Evolutionary conservation across 2,113 vertebrate genomes (phyloP), one percentile per base, ranked within the genome.

Genomic region (Cyanoramphus novaezelandiae): DNA sequence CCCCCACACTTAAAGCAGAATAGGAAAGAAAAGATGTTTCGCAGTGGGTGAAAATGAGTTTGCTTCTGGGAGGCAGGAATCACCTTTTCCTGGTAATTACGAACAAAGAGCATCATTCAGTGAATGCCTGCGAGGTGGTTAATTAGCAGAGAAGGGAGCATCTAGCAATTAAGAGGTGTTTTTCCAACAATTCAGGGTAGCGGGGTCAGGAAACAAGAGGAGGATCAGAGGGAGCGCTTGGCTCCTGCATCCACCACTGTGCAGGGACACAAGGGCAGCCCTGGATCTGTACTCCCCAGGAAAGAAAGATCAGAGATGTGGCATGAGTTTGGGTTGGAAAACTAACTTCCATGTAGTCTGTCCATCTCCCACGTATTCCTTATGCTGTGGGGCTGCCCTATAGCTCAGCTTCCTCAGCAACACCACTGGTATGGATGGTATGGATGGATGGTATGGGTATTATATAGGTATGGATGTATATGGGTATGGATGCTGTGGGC

Each of bases 51-150:
- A 90, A 90, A 92, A 83, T 71, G 17, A 94, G 53, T 81, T 94
- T 82, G 80, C 88, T 92, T 82, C 95, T 49, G 50, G 52, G 92
- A 94, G 93, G 90, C 57, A 80, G 59, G 72, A 90, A 93, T 95
- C 88, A 72, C 84, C 93, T 79, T 82, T 94, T 90, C 92, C 92
- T 97, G 96, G 82, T 97, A 96, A 97, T 98, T 96, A 96, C 64
- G 94, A 96, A 95, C 95, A 77, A 82, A 91, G 88, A 92, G 70
- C 62, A 28, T 95, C 79, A 67, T 96, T 95, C 21, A 69, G 94
- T 78, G 88, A 74, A 82, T 65, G 82, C 87, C 95, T 86, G 96
- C 9, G 27, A 95, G 86, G 82, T 90, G 96, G 89, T 94, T 97
- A 97, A 97, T 98, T 96, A 97, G 91, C 47, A 86, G 89, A 82